phyloP scores from a whole-genome alignment of 2,113 vertebrate species.

The Globicephala melas region DNA sequence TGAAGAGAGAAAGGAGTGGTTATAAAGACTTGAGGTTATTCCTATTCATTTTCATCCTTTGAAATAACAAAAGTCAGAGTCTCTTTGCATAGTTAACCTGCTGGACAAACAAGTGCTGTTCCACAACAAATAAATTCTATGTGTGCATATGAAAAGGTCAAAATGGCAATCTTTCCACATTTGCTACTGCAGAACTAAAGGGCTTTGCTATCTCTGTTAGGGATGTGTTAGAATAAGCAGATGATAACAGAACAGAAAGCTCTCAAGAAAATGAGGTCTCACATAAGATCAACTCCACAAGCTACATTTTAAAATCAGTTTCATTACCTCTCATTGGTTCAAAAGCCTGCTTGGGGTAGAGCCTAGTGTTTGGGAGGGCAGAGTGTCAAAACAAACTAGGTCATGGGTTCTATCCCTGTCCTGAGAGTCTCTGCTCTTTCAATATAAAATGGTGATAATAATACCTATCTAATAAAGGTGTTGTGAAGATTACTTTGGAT shows the following conservation, averaged over 20 bases:
- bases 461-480: not conserved
- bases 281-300: not conserved
- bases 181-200: not conserved
- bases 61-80: not conserved
- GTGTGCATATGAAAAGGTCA: not conserved
- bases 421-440: not conserved
- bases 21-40: not conserved
- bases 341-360: not conserved
- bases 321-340: not conserved
- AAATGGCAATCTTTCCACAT: not conserved
- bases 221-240: not conserved
- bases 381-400: not conserved
- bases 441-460: not conserved
- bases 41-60: not conserved
- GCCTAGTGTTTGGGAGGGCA: not conserved
- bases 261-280: slow-evolving; percentile 12
- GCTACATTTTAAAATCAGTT: not conserved
- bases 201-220: not conserved
- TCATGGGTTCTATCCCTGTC: not conserved
- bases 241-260: not conserved
- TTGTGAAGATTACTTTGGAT: not conserved
- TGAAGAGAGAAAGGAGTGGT: not conserved
- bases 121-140: not conserved
- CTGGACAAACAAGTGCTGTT: not conserved
- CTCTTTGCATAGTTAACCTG: not conserved